Evolutionary conservation across 1,140 invertebrate genomes (phyloP), one percentile per base, ranked within the genome.

Genomic region (Popillia japonica): DNA sequence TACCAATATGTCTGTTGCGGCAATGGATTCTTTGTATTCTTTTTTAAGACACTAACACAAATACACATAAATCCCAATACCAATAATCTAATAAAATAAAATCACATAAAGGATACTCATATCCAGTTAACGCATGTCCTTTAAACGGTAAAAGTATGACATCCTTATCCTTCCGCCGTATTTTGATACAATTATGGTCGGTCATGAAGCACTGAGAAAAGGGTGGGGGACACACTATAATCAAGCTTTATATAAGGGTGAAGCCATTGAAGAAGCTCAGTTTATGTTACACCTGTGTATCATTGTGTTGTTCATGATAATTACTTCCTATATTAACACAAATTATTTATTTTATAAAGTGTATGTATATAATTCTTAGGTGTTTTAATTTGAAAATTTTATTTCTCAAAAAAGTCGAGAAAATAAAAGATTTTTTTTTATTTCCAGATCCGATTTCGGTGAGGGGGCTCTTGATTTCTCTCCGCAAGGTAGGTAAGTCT

Each of bases 251-350:
- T 68, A 68, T 68, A 68, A 34, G 61, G 61, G 61, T 14, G 61
- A 68, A 68, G 61, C 61, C 61, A 68, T 68, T 68, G 61, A 68
- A 68, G 14, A 68, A 68, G 61, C 61, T 68, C 27, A 68, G 61
- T 68, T 68, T 34, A 68, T 23, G 3, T 68, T 68, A 8, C 27
- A 68, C 61, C 61, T 68, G 61, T 68, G 61, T 22, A 27, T 23
- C 61, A 68, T 27, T 68, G 61, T 68, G 48, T 55, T 14, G 48
- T 55, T 55, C 14, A 55, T 55, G 48, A 55, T 17, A 55, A n/a
- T 17, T 68, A 68, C 20, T 68, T 68, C 61, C 61, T 68, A 34
- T 34, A 34, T 34, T 4, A n/a, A n/a, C 4, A 4, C 27, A 34
- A 34, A 34, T 4, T 34, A 34, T 34, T 2, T 34, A 34, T n/a